Base-by-base conservation (phyloP, 2,797 vertebrate species). In the Gadopsis bispinosus region DNA sequence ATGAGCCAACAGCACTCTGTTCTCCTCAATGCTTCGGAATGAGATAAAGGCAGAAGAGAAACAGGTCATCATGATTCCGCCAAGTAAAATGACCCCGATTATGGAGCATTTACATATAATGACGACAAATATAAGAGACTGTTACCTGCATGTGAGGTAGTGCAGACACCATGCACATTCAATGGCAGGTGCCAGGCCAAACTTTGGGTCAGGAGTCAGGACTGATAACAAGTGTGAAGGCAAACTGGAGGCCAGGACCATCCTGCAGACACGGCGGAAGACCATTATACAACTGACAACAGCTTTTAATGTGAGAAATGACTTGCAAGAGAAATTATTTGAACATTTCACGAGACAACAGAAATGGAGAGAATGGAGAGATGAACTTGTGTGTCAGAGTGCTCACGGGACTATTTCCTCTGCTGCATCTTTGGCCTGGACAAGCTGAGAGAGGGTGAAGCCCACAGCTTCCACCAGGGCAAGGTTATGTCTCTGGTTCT, bases 91-190 rank as follows among this genome's bases (percentile, higher is more conserved):
- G 0, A 37, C n/a, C 43, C 10, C 5, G 14, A 62, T 70, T 22
- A 26, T 55, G 6, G 4, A 29, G 4, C 3, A 11, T 41, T 51
- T 29, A 45, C 0, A 33, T 5, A 43, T 2, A 60, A 51, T 20
- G 0, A 59, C 4, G 73, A 14, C 4, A 19, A 62, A 73, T 20
- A 63, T 5, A 70, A 26, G 5, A 47, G 1, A 45, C 7, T 9
- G 10, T 20, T 31, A 99, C 98, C 97, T 96, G 93, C 96, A 96
- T 59, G 95, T 69, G 75, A 99, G 95, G 90, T 98, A 99, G 91
- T 99, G 97, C 77, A 99, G 95, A 88, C 97, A 97, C 98, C 98
- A 99, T 0, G 97, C 96, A 83, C 96, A 97, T 90, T 99, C 98
- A 71, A 98, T 94, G 0, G 96, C 96, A 0, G 95, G 94, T 63